Conservation (phyloP, 2,113 vertebrate genomes). For the Gasterosteus nipponicus region DNA sequence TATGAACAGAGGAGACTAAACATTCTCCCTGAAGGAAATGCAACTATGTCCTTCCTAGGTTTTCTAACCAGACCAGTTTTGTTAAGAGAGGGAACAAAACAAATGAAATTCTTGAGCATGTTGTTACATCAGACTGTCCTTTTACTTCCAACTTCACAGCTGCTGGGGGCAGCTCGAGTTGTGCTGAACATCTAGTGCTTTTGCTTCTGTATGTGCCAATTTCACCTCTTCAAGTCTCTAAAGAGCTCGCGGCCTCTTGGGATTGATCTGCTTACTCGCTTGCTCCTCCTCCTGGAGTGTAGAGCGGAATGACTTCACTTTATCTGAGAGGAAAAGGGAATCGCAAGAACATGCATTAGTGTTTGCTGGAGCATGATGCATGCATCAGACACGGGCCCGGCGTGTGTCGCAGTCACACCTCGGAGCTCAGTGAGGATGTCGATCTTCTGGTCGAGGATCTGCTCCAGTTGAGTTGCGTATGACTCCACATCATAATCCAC, state of each 20-base stretch:
- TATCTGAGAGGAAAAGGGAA: conserved; percentile 80
- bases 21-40: conserved; percentile 47
- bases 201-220: conserved; percentile 37
- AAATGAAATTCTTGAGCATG: conserved; percentile 46
- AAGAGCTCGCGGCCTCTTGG: conserved; percentile 94
- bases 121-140: conserved; percentile 43
- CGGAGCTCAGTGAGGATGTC: conserved; percentile 94
- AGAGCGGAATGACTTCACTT: conserved; percentile 98
- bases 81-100: background rate
- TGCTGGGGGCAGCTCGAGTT: conserved; percentile 43
- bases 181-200: conserved; percentile 72
- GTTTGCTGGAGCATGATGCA: background rate
- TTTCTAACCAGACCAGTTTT: conserved; percentile 42
- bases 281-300: conserved; percentile 97
- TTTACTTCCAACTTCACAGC: conserved; percentile 46
- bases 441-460: conserved; percentile 97
- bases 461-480: conserved; percentile 95
- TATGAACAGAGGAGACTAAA: conserved; percentile 51
- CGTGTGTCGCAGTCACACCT: conserved; percentile 77
- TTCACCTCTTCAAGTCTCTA: conserved; percentile 72
- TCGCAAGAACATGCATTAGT: background rate
- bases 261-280: conserved; percentile 99
- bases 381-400: background rate
- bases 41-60: conserved; percentile 39
- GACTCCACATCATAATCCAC: conserved; percentile 98